phyloP scores from a whole-genome alignment of 2,797 vertebrate genomes.

The Prionace glauca region DNA sequence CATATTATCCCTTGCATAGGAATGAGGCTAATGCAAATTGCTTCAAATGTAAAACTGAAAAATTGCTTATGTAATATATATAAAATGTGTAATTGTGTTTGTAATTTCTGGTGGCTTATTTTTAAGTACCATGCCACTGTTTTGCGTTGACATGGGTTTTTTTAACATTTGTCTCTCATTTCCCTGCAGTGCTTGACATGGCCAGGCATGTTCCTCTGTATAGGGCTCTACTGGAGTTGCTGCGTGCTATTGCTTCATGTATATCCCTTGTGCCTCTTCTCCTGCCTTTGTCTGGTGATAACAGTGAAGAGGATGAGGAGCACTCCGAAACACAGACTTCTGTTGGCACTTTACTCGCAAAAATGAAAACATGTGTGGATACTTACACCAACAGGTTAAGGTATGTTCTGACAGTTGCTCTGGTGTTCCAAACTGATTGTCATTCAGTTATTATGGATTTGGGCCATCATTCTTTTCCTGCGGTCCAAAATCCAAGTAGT shows the following conservation, averaged over 20 bases:
- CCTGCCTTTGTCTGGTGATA: slow-evolving; percentile 79
- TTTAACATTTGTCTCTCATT: background rate
- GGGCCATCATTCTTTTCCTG: background rate
- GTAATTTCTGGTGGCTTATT: background rate
- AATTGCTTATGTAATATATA: background rate
- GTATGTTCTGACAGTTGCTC: slow-evolving; percentile 50
- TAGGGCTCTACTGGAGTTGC: slow-evolving; percentile 83
- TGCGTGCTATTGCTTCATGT: slow-evolving; percentile 89
- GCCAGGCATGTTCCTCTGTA: slow-evolving; percentile 94
- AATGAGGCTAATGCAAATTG: background rate
- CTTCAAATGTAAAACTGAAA: slow-evolving; percentile 55
- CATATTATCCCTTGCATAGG: background rate
- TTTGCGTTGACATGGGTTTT: background rate
- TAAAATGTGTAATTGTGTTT: background rate
- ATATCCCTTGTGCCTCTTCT: slow-evolving; percentile 83
- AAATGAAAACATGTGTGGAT: slow-evolving; percentile 99
- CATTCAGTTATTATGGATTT: background rate
- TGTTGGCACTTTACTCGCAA: slow-evolving; percentile 88
- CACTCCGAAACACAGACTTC: slow-evolving; percentile 82
- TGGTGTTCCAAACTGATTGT: background rate
- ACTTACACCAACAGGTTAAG: slow-evolving; percentile 96
- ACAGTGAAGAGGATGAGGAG: slow-evolving; percentile 72
- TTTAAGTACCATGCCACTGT: background rate
- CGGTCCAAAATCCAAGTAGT: background rate
- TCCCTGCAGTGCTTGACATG: slow-evolving; percentile 83